Conservation (phyloP, 1,140 invertebrate genomes). For the Ceratosolen fusciceps region DNA sequence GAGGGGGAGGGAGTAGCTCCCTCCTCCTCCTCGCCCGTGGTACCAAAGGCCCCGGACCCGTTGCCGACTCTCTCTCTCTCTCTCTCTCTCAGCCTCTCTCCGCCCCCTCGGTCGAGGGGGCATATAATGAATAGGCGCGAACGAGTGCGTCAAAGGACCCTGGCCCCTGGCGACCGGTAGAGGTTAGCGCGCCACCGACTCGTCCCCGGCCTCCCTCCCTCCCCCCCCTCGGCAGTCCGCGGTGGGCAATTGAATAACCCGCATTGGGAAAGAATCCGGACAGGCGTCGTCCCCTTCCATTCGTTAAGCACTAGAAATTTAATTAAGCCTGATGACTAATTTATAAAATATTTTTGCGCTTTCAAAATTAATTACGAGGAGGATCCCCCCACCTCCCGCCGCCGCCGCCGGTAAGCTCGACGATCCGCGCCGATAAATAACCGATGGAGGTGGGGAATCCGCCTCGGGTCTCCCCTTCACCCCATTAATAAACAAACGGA, state of each 20-base stretch:
- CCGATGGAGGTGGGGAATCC: too few relatives aligned
- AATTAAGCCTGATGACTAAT: constrained; percentile 24
- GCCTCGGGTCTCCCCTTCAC: not conserved
- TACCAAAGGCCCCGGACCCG: not conserved
- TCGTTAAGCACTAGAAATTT: constrained; percentile 24
- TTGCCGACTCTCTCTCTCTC: not conserved
- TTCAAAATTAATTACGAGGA: constrained; percentile 27
- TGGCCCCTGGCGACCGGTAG: too few relatives aligned
- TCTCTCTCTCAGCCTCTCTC: not conserved
- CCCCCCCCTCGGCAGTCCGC: too few relatives aligned
- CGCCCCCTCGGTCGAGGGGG: too few relatives aligned
- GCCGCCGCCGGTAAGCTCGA: too few relatives aligned
- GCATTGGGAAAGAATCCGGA: too few relatives aligned
- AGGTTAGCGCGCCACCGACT: constrained; percentile 27
- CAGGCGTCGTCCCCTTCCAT: too few relatives aligned
- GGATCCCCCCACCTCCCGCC: too few relatives aligned
- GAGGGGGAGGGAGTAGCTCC: not conserved
- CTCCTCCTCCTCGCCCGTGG: not conserved
- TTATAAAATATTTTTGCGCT: constrained; percentile 25
- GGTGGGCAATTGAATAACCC: too few relatives aligned
- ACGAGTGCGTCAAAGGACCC: constrained; percentile 52
- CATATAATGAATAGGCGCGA: constrained; percentile 57
- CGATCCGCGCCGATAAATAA: constrained; percentile 15
- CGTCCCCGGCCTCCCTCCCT: not conserved
- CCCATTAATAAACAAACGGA: constrained; percentile 4